phyloP scores from a whole-genome alignment of 1,140 invertebrate genomes.

The Zelostemma sp. region DNA sequence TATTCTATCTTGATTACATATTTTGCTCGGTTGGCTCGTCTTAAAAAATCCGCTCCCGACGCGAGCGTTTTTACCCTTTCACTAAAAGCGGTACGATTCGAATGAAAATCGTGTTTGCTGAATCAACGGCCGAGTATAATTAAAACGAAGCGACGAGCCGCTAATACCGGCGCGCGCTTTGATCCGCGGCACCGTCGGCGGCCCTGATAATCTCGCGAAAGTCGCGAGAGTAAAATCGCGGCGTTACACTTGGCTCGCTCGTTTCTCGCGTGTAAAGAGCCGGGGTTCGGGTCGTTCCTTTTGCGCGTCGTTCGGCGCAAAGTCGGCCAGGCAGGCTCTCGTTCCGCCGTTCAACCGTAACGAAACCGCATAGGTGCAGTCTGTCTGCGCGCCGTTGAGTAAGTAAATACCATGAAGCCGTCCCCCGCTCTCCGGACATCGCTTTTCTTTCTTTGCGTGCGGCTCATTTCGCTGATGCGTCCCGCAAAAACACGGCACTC shows the following conservation, averaged over 20 bases:
- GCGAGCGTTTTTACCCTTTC: no score
- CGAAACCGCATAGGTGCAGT: conserved; percentile 3
- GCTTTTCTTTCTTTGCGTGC: no score
- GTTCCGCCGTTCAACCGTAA: not conserved
- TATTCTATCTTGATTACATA: no score
- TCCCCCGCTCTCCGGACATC: no score
- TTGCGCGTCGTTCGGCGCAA: not conserved
- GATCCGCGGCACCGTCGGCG: not conserved
- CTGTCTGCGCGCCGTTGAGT: not conserved
- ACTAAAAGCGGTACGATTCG: not conserved
- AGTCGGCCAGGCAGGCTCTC: conserved; percentile 3
- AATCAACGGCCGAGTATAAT: no score
- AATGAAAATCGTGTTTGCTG: not conserved
- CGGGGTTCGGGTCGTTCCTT: not conserved
- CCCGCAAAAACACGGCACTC: no score
- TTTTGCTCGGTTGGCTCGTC: no score
- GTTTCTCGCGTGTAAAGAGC: not conserved
- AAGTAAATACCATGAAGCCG: not conserved
- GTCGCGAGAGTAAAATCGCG: conserved; percentile 2
- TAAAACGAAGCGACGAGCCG: not conserved
- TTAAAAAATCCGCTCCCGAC: no score
- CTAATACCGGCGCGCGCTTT: not conserved
- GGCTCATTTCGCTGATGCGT: no score
- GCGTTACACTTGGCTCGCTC: not conserved
- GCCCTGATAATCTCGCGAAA: not conserved